Evolutionary conservation across 2,888 invertebrate genomes (phyloP).

Genomic region (Mesorhabditis belari): DNA sequence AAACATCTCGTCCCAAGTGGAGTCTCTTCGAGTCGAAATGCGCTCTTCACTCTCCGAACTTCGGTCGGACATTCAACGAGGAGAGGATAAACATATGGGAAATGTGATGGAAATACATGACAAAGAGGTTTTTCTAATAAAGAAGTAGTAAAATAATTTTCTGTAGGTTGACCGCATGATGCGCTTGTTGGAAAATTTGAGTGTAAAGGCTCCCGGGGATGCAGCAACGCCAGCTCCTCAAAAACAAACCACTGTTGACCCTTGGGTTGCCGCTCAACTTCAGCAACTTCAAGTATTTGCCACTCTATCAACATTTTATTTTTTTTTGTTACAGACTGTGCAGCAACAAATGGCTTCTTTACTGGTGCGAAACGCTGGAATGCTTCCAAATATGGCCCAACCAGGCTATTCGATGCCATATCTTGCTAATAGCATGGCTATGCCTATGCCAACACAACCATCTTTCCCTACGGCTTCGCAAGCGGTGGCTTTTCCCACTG

Average conservation of each 20-base stretch:
- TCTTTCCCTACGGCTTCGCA: too few relatives aligned
- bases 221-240: conserved; percentile 3
- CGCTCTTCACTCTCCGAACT: conserved; percentile 1
- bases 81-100: conserved; percentile 5
- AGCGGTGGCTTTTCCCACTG: too few relatives aligned
- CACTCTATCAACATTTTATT: too few relatives aligned
- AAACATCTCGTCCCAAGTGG: conserved; percentile 14
- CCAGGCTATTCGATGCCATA: too few relatives aligned
- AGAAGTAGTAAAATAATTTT: too few relatives aligned
- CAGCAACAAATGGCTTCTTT: conserved; percentile 4
- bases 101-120: not conserved
- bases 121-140: too few relatives aligned
- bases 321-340: too few relatives aligned
- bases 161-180: not conserved
- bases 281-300: conserved; percentile 1
- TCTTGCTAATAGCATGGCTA: too few relatives aligned
- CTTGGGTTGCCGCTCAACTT: not conserved
- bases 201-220: not conserved
- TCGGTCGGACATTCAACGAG: conserved; percentile 11
- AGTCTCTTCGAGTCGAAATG: conserved; percentile 17
- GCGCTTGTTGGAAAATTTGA: not conserved
- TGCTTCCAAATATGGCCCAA: too few relatives aligned
- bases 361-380: too few relatives aligned
- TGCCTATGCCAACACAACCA: too few relatives aligned
- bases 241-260: not conserved